These are phyloP conservation scores for Dichetophora obliterata DNA, from an alignment of 2,888 invertebrate genomes.

Conservation along the genomic window DNA sequence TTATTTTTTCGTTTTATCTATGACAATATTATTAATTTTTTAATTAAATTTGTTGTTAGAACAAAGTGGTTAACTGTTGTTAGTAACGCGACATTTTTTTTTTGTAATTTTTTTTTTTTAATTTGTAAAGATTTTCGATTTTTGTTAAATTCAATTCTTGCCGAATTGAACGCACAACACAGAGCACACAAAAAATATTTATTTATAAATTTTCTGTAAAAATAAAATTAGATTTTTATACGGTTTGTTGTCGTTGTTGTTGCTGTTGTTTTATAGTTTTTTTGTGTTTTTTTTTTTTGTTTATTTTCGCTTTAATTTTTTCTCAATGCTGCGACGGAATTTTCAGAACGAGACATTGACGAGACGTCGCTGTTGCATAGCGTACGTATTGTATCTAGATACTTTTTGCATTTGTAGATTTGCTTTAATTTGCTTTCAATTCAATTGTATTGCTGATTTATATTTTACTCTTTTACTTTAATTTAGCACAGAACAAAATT, in stretches of 20 bases:
- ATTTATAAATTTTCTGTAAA: conserved; percentile 14
- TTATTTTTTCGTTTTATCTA: too few species aligned
- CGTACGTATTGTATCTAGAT: not conserved
- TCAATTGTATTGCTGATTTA: not conserved
- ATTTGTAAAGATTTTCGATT: not conserved
- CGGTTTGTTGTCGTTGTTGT: conserved; percentile 7
- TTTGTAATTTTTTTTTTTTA: not conserved
- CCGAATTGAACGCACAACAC: not conserved
- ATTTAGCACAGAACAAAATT: not conserved
- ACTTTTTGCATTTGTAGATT: not conserved
- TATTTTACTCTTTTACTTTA: not conserved
- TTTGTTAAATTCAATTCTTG: not conserved
- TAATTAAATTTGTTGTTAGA: too few species aligned
- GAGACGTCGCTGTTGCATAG: not conserved
- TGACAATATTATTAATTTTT: not conserved
- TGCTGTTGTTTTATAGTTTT: not conserved
- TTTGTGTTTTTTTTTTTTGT: not conserved
- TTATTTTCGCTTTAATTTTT: not conserved
- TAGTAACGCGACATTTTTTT: not conserved
- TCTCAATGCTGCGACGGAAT: not conserved
- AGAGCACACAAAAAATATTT: not conserved
- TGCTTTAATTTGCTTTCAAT: too few species aligned
- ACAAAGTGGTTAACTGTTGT: too few species aligned
- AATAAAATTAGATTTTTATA: conserved; percentile 10
- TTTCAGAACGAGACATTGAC: conserved; percentile 12